Percentiles rank a stretch among this genome's conserved stretches.
These are phyloP conservation scores for Hipparchia semele DNA, from an alignment of 2,888 invertebrate species.

Conservation along the genomic window DNA sequence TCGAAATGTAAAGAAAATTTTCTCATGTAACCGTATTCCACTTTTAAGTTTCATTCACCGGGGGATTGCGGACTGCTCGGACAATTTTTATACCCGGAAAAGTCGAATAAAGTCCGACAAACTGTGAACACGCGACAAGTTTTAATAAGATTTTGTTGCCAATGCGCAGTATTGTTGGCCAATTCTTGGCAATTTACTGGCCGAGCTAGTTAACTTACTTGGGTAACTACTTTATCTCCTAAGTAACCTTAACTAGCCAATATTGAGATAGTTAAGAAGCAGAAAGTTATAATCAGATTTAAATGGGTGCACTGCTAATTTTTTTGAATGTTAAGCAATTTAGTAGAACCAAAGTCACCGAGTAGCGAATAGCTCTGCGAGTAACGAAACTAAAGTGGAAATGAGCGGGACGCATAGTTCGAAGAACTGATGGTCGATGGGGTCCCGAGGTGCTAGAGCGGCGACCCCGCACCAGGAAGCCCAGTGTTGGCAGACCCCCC, in stretches of 20 bases:
- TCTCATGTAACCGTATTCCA: constrained; percentile 35
- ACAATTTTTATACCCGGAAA: constrained; percentile 42
- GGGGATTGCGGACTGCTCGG: constrained; percentile 40
- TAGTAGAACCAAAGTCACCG: too few relatives aligned
- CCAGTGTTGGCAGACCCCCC: too few relatives aligned
- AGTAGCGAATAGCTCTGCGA: too few relatives aligned
- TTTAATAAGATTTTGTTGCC: constrained; percentile 54
- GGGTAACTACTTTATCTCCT: neutral
- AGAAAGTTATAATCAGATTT: neutral
- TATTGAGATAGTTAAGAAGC: neutral
- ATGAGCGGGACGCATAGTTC: too few relatives aligned
- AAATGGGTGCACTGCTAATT: too few relatives aligned
- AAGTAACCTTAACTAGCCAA: neutral
- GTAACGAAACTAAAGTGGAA: too few relatives aligned
- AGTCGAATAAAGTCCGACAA: constrained; percentile 50
- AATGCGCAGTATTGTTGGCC: constrained; percentile 36
- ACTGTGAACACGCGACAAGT: constrained; percentile 47
- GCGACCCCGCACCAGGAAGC: too few relatives aligned
- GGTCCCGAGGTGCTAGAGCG: too few relatives aligned
- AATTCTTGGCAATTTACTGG: constrained; percentile 13
- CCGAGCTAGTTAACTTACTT: constrained; percentile 32
- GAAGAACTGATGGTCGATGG: too few relatives aligned
- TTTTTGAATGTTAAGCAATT: too few relatives aligned
- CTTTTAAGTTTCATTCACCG: constrained; percentile 44
- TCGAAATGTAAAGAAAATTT: constrained; percentile 31